A percentile compares a stretch with the other conserved stretches of the same genome.
Evolutionary conservation across 23 tunicate species (phyloP).

Genomic region (Oikopleura dioica): DNA sequence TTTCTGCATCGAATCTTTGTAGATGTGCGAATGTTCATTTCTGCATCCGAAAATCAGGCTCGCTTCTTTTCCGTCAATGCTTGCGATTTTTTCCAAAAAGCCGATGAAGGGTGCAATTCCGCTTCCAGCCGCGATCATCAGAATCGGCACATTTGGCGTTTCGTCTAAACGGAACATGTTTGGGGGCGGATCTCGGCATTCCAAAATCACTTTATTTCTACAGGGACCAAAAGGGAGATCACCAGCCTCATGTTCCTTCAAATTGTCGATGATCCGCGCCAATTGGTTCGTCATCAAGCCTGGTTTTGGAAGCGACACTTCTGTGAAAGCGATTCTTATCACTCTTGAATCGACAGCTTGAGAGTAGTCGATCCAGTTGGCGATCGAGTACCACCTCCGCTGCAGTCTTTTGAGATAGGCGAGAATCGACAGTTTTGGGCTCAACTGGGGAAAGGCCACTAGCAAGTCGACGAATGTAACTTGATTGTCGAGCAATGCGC

Average conservation of each 20-base stretch:
- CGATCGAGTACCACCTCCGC: neutral
- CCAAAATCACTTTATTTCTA: neutral
- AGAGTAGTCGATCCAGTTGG: slow-evolving; percentile 9
- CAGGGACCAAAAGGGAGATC: neutral
- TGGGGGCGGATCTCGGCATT: slow-evolving; percentile 9
- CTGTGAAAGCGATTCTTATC: neutral
- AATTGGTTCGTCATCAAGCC: neutral
- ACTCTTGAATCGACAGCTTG: neutral
- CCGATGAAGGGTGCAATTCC: slow-evolving; percentile 12
- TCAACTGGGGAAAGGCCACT: neutral
- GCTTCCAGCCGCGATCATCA: neutral
- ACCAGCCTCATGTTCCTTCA: neutral
- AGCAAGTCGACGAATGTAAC: neutral
- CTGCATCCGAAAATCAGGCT: slow-evolving; percentile 4
- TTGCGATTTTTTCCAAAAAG: neutral
- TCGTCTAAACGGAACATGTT: neutral
- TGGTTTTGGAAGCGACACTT: neutral
- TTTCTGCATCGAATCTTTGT: neutral
- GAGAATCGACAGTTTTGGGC: neutral
- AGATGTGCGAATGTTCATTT: neutral
- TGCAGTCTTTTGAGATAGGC: neutral
- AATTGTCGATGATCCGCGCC: neutral
- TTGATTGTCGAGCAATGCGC: neutral
- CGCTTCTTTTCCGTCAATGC: neutral
- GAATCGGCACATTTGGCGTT: neutral